Evolutionary conservation across 35 echinoderm and acorn worm genomes (phyloP).

Genomic region (Strongylocentrotus purpuratus): DNA sequence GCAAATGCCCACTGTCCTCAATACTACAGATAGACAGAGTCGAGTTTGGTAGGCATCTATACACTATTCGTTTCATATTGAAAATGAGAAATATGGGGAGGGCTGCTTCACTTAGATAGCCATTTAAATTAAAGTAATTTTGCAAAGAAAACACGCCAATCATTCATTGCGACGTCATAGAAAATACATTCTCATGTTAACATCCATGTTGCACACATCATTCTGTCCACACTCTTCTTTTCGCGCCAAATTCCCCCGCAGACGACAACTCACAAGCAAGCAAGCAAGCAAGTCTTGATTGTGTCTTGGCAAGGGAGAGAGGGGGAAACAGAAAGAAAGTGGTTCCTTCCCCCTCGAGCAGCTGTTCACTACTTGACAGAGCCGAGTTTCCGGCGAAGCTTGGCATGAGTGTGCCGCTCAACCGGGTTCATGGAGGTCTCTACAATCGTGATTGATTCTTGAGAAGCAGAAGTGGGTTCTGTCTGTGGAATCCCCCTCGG

Average conservation of each 20-base stretch:
- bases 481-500: neutral
- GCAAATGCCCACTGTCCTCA: too few species aligned
- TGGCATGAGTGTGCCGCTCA: neutral
- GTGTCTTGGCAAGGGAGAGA: neutral
- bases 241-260: neutral
- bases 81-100: neutral
- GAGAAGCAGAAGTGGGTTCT: neutral
- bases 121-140: neutral
- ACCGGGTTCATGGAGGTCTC: neutral
- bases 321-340: neutral
- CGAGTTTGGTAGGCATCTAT: too few species aligned
- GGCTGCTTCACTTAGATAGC: neutral
- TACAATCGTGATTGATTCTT: constrained; percentile 16
- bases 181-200: neutral
- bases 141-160: neutral
- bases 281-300: neutral
- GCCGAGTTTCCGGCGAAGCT: neutral
- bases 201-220: neutral
- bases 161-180: neutral
- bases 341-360: constrained; percentile 6
- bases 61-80: too few species aligned
- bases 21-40: neutral
- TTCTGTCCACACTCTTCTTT: neutral
- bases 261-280: neutral
- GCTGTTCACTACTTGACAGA: constrained; percentile 1